These are phyloP conservation scores for Encarsia formosa DNA, from an alignment of 2,888 invertebrate species.

Conservation along the genomic window DNA sequence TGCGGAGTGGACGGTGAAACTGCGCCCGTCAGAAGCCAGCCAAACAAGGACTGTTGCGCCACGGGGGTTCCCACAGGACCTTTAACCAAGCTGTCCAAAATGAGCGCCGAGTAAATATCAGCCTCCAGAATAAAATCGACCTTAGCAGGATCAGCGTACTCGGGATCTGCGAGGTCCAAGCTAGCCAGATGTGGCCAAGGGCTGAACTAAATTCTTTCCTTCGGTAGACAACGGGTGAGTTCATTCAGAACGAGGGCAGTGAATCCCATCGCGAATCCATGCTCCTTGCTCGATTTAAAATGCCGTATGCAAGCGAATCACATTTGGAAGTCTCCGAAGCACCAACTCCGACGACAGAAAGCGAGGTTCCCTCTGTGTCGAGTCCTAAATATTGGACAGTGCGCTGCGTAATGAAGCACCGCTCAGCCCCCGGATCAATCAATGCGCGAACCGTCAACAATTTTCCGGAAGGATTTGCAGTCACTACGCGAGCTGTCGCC, in stretches of 20 bases:
- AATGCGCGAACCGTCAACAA: neutral
- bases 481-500: neutral
- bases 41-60: neutral
- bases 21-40: neutral
- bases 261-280: neutral
- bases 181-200: too few species aligned
- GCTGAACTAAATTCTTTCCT: too few species aligned
- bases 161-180: too few species aligned
- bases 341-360: neutral
- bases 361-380: neutral
- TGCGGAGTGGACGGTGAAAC: neutral
- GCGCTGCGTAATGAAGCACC: neutral
- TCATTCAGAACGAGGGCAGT: neutral
- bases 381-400: neutral
- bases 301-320: neutral
- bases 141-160: too few species aligned
- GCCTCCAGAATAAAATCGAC: too few species aligned
- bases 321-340: neutral
- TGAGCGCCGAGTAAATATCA: neutral
- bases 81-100: neutral
- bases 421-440: neutral
- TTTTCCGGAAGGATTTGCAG: neutral
- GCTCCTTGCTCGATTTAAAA: too few species aligned
- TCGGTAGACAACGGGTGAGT: too few species aligned
- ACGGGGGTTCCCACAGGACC: neutral